Base-by-base conservation (phyloP, 1,140 invertebrate genomes). In the Elysia chlorotica region DNA sequence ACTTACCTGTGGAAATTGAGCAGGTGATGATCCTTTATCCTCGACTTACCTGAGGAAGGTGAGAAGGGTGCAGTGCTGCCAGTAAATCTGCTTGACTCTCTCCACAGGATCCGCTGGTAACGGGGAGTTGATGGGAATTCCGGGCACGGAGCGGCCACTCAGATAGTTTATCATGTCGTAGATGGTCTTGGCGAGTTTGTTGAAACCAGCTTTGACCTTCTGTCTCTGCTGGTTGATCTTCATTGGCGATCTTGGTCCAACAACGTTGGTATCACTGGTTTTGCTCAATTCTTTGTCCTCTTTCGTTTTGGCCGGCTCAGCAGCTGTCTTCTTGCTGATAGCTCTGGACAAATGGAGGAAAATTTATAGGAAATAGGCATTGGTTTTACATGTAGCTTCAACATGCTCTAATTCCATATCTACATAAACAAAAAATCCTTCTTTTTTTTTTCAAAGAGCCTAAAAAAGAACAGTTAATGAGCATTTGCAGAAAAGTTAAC, bases 151-250 rank as follows among this genome's bases (percentile, higher is more conserved):
- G 19, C 80, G 68, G 14, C 87, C 87, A 78, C 78, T 76, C 56
- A 88, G 80, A 65, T 86, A 79, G 36, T 66, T 76, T 6, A 88
- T 83, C 86, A 88, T 87, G 73, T 87, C 86, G 72, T 87, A 88
- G 21, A 88, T 83, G 2, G 86, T 87, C 75, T 84, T 86, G 54
- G 81, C 73, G 19, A 85, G 79, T 59, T 84, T 86, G 73, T 83
- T 82, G 41, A 80, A 35, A 62, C 77, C 81, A 19, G 33, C 33
- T 28, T 71, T 71, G 17, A 6, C 36, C 63, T 41, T 71, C 21
- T 2, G 30, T 35, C 48, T 62, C 33, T 17, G 21, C 31, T 30
- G 5, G 25, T 59, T 37, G n/a, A n/a, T n/a, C n/a, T n/a, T n/a
- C n/a, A n/a, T n/a, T n/a, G n/a, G n/a, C n/a, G n/a, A n/a, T n/a